Evolutionary conservation across 2,797 vertebrate genomes (phyloP), one percentile per base, ranked within the genome.

Genomic region (Tympanoctomys barrerae): DNA sequence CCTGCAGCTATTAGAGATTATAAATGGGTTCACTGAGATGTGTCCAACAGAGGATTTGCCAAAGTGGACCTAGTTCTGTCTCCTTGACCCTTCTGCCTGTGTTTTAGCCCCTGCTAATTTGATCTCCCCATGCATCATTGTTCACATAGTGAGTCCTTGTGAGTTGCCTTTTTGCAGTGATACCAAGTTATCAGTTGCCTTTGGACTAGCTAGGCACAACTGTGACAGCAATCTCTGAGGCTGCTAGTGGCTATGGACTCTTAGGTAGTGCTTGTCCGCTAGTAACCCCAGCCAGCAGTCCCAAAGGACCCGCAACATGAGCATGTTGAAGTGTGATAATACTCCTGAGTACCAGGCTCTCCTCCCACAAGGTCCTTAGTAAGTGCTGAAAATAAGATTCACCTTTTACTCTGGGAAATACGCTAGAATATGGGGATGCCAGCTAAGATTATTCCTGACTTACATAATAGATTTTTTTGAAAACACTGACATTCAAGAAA

Each of bases 401-500:
- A n/a, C n/a, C 52, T 85, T 89, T 66, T 96, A 46, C 70, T 39
- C 49, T 70, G 62, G 31, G 70, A 91, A 77, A 90, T 89, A 80
- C 95, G 28, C 36, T 79, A n/a, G 19, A 39, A 8, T 87, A 26
- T 10, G 80, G 61, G 39, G 57, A 54, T 59, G 31, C 46, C 79
- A 57, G 42, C 57, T 91, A 66, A 87, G 66, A 52, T 77, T 31
- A 54, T 83, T 24, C 26, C 66, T 46, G 78, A 89, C 46, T 89
- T 49, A 81, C 52, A 6, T 94, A 54, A 86, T 71, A 39, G 21
- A 57, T 42, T 28, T 26, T 91, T 91, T 83, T 73, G 11, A 92
- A 94, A 59, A 26, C 19, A 73, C 59, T 90, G 36, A 80, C 57
- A 64, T 75, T 94, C 82, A 57, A 92, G 68, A 82, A 83, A 88